Conservation (phyloP, 1,140 invertebrate species). For the Phymorhynchus buccinoides region DNA sequence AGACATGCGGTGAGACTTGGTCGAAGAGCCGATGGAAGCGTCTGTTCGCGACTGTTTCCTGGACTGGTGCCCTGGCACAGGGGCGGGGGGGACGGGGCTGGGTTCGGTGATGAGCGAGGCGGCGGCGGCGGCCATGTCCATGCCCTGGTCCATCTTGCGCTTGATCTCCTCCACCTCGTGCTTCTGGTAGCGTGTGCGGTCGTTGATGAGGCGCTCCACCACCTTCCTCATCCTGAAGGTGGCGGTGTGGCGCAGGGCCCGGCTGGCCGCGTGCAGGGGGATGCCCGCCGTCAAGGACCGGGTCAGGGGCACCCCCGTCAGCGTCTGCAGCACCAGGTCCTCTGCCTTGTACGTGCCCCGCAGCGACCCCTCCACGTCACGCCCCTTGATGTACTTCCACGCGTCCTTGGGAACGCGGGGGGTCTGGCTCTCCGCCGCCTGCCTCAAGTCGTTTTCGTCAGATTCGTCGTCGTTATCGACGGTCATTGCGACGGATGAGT, state of each 20-base stretch:
- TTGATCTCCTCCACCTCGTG: conserved; percentile 62
- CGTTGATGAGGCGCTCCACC: conserved; percentile 60
- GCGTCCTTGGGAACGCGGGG: conserved; percentile 42
- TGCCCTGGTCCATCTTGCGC: conserved; percentile 49
- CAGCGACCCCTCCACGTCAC: conserved; percentile 11
- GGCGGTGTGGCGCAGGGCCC: conserved; percentile 64
- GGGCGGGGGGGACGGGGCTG: background rate
- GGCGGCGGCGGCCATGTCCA: conserved; percentile 14
- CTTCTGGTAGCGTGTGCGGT: conserved; percentile 62
- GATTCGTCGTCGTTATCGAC: conserved; percentile 29
- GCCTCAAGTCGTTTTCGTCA: conserved; percentile 11
- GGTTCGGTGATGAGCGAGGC: background rate
- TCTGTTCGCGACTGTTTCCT: background rate
- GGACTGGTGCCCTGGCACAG: background rate
- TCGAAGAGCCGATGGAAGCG: background rate
- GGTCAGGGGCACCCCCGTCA: conserved; percentile 59
- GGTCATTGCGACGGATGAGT: background rate
- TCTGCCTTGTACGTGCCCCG: conserved; percentile 52
- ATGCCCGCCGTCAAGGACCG: conserved; percentile 49
- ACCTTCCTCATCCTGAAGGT: conserved; percentile 67
- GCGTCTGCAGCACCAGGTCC: conserved; percentile 59
- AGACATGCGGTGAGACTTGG: background rate
- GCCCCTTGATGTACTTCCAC: conserved; percentile 46
- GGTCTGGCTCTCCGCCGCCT: conserved; percentile 7
- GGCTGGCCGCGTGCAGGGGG: conserved; percentile 57